Percentiles rank a stretch among this genome's conserved stretches.
phyloP scores from a whole-genome alignment of 2,797 vertebrate species.

The Gephyroberyx darwinii region DNA sequence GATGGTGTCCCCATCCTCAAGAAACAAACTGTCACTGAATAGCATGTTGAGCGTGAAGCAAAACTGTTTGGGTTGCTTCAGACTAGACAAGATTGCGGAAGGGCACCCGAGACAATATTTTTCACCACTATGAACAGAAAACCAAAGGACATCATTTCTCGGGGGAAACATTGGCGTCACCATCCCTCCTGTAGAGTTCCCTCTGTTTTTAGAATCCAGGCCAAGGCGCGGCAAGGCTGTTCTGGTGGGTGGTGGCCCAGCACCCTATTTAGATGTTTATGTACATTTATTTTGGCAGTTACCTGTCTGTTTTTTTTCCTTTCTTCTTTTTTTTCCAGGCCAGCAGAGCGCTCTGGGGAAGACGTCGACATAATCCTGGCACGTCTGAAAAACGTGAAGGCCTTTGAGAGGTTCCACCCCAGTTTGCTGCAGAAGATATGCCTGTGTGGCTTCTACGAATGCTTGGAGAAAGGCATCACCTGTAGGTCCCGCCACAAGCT shows the following conservation, averaged over 20 bases:
- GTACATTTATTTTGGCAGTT: slow-evolving; percentile 1
- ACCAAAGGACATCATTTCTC: slow-evolving; percentile 12
- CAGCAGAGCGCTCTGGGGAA: slow-evolving; percentile 92
- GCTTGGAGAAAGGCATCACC: slow-evolving; percentile 95
- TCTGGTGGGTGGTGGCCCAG: slow-evolving; percentile 2
- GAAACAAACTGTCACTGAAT: slow-evolving; percentile 5
- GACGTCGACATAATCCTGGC: slow-evolving; percentile 96
- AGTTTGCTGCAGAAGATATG: slow-evolving; percentile 95
- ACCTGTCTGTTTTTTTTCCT: slow-evolving; percentile 16
- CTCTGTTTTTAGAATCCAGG: slow-evolving; percentile 29
- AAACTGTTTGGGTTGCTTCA: not conserved
- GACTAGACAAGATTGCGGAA: not conserved
- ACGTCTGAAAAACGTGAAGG: slow-evolving; percentile 91
- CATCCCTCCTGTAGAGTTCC: slow-evolving; percentile 12
- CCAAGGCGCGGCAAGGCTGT: slow-evolving; percentile 9
- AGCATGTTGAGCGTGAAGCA: not conserved
- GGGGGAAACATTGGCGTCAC: slow-evolving; percentile 19
- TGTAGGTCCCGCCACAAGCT: slow-evolving; percentile 79
- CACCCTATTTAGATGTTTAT: not conserved
- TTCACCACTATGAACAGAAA: not conserved
- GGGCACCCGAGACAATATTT: not conserved
- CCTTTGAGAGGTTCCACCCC: slow-evolving; percentile 94
- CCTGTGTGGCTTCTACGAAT: slow-evolving; percentile 94
- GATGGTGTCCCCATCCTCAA: not conserved
- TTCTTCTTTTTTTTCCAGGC: slow-evolving; percentile 77